Percentiles rank a stretch among this genome's conserved stretches.
Conservation (phyloP, 2,888 invertebrate genomes). For the Aleiodes testaceus region DNA sequence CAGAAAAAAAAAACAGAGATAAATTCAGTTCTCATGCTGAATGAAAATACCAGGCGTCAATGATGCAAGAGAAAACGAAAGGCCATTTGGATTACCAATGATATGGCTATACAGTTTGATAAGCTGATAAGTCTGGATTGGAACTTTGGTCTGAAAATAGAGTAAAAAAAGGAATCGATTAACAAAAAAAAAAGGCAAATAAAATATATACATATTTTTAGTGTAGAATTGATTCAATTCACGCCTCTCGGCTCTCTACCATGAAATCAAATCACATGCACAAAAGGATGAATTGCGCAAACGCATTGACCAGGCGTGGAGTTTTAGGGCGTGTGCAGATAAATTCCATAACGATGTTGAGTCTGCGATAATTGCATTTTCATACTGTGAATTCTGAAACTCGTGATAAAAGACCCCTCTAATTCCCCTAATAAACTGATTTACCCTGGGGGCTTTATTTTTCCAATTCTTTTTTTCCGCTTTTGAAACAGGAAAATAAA, state of each 20-base stretch:
- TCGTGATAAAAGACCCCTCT: conserved; percentile 1
- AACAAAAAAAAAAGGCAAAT: conserved; percentile 1
- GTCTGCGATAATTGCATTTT: conserved; percentile 51
- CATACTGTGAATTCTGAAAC: conserved; percentile 21
- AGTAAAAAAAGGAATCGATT: conserved; percentile 1
- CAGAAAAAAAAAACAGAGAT: neutral
- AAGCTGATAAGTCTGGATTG: conserved; percentile 25
- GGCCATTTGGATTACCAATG: conserved; percentile 20
- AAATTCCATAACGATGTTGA: conserved; percentile 65
- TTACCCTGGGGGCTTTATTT: too few relatives aligned
- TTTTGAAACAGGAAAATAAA: too few relatives aligned
- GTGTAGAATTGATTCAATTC: conserved; percentile 8
- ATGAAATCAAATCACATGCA: conserved; percentile 14
- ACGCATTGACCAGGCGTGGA: conserved; percentile 47
- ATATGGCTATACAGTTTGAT: conserved; percentile 19
- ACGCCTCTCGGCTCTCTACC: conserved; percentile 15
- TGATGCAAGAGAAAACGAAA: conserved; percentile 18
- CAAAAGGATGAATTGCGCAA: conserved; percentile 39
- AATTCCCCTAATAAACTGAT: too few relatives aligned
- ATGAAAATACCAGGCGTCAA: neutral
- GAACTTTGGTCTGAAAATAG: neutral
- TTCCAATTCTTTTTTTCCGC: too few relatives aligned
- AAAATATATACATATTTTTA: neutral
- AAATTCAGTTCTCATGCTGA: conserved; percentile 7
- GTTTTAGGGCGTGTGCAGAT: conserved; percentile 51